Evolutionary conservation across 2,113 vertebrate species (phyloP), one percentile per base, ranked within the genome.

Genomic region (Tragulus kanchil): DNA sequence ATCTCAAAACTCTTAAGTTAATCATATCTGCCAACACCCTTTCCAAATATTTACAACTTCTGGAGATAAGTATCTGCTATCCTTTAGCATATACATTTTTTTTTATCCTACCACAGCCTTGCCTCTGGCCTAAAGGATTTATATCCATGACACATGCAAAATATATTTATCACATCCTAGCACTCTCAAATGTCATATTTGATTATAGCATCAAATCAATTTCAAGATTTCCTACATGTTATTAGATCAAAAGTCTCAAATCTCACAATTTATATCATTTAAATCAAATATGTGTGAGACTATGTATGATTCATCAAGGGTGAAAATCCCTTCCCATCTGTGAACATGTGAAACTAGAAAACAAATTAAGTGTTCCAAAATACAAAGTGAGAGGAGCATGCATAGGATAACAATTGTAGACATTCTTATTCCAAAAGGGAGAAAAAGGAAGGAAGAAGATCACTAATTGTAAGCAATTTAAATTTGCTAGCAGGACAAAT

Each of bases 321-420:
- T 5, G 87, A 73, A 65, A 92, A 21, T 9, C 28, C 16, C 3
- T 78, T 16, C 12, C 54, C 8, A 52, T 77, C 36, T 93, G 15
- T 86, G 15, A 28, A 89, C 16, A 62, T 90, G 25, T 65, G 67
- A 86, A 90, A 64, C n/a, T 64, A 84, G 28, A 71, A 93, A 78
- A 52, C 3, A 50, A 86, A 14, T 94, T 90, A 16, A 54, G 2
- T 71, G 1, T 31, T 78, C 19, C 21, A 45, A 87, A 93, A 93
- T 71, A 45, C 8, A 97, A 50, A 67, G 58, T 36, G 3, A 17
- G 12, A 21, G 42, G 12, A 23, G 3, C 17, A 56, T 50, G 16
- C n/a, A 21, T 8, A 90, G 10, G 6, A 75, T 52, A 73, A 48
- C 5, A 67, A 12, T 56, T 87, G 23, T 8, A 71, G 28, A 58